These are phyloP conservation scores for Oreochromis niloticus DNA, from an alignment of 2,113 vertebrate species.

Conservation along the genomic window DNA sequence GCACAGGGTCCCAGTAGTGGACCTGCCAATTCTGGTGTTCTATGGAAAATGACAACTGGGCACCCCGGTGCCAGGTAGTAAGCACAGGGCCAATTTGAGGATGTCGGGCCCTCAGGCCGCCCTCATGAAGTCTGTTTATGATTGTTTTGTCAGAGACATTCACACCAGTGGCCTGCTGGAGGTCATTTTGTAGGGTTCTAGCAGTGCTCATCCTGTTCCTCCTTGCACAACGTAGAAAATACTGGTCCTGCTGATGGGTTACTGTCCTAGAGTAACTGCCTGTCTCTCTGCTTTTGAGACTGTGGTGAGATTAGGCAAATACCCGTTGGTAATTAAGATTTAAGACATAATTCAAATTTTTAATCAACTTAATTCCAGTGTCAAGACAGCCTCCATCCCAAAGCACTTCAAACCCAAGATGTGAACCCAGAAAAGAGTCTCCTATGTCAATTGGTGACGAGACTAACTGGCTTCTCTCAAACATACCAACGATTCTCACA, in stretches of 20 bases:
- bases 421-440: neutral
- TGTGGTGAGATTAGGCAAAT: neutral
- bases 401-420: neutral
- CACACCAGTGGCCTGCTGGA: neutral
- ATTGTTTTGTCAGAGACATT: neutral
- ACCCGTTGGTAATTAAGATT: neutral
- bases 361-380: neutral
- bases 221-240: neutral
- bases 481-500: neutral
- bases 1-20: no score
- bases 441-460: neutral
- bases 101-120: accelerated
- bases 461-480: neutral
- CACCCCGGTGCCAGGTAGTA: no score
- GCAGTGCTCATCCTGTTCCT: neutral
- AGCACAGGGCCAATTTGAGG: neutral
- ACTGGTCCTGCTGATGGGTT: neutral
- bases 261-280: neutral
- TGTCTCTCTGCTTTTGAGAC: neutral
- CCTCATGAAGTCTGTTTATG: neutral
- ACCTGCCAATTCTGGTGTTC: no score
- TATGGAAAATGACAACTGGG: no score
- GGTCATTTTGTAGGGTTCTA: neutral
- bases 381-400: neutral
- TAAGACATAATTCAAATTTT: neutral